Evolutionary conservation across 1,140 invertebrate genomes (phyloP), one percentile per base, ranked within the genome.

Genomic region (Trachelipus rathkii): DNA sequence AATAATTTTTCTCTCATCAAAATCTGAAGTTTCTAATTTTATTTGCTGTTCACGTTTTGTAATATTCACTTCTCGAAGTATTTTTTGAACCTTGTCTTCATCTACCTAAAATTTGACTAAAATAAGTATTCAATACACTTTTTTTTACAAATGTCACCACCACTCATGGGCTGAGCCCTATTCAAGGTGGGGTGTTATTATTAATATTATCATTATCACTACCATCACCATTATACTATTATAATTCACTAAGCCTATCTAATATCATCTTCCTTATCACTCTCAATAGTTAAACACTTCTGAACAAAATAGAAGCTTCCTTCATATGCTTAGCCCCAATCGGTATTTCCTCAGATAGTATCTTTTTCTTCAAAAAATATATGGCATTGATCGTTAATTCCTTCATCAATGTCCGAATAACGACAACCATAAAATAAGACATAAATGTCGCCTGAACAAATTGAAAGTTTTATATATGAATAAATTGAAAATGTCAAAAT

Each of bases 21-120:
- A 96, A 83, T 97, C 92, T 79, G 90, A 90, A 84, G 96, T 92
- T 83, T 98, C 95, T 24, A 99, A 85, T 83, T 91, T 90, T 71
- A 98, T 94, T 85, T 96, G 93, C 9, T 95, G 94, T 85, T 98
- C 94, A 71, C 95, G 88, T 82, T 93, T 91, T 0, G 94, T 92
- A 0, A 97, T 92, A 77, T 93, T 92, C 15, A 98, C 92, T 86
- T 97, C 93, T 8, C 92, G 93, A 76, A 96, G 91, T 79, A 97
- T 95, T 79, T 91, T 91, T 23, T 91, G 88, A 0, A 95, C 92
- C 86, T 94, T 90, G 79, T 90, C 90, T 82, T 95, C 93, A 53
- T 79, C 78, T 50, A 74, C 44, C 77, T 79, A 50, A 50, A 15
- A 50, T 10, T 50, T 50, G 15, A 15, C 46, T 9, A 50, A 50